Percentiles rank a stretch among this genome's conserved stretches.
phyloP scores from a whole-genome alignment of 1,140 invertebrate genomes.

The Solenopsis invicta region DNA sequence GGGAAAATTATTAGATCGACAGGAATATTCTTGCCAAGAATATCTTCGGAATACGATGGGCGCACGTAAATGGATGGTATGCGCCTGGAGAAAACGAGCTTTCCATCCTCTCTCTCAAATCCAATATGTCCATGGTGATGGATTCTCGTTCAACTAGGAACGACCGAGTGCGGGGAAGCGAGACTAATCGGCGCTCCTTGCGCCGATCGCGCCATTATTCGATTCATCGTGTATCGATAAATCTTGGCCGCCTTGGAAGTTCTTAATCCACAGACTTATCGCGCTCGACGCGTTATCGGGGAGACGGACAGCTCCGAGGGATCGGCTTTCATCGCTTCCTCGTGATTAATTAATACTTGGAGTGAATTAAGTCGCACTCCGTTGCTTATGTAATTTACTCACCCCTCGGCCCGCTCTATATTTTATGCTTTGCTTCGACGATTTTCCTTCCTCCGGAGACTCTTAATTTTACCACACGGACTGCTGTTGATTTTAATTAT shows the following conservation, averaged over 20 bases:
- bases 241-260: slow-evolving; percentile 44
- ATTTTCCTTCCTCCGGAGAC: background rate
- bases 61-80: slow-evolving; percentile 23
- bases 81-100: slow-evolving; percentile 51
- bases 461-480: background rate
- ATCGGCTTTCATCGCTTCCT: slow-evolving; percentile 34
- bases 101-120: slow-evolving; percentile 58
- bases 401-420: too few relatives aligned
- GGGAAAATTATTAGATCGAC: slow-evolving; percentile 19
- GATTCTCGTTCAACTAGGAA: slow-evolving; percentile 62
- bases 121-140: slow-evolving; percentile 67
- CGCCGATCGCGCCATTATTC: slow-evolving; percentile 53
- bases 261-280: slow-evolving; percentile 54
- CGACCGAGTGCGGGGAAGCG: slow-evolving; percentile 37
- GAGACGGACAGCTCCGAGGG: background rate
- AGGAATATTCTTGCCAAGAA: slow-evolving; percentile 16
- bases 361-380: slow-evolving; percentile 20
- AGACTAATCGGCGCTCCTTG: slow-evolving; percentile 60
- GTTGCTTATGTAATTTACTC: slow-evolving; percentile 7
- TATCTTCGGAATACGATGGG: background rate
- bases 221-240: slow-evolving; percentile 68
- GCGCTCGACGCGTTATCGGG: slow-evolving; percentile 38
- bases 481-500: background rate
- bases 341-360: slow-evolving; percentile 54
- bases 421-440: background rate